Conservation (phyloP, 2,113 vertebrate genomes). For the Aegithalos caudatus region DNA sequence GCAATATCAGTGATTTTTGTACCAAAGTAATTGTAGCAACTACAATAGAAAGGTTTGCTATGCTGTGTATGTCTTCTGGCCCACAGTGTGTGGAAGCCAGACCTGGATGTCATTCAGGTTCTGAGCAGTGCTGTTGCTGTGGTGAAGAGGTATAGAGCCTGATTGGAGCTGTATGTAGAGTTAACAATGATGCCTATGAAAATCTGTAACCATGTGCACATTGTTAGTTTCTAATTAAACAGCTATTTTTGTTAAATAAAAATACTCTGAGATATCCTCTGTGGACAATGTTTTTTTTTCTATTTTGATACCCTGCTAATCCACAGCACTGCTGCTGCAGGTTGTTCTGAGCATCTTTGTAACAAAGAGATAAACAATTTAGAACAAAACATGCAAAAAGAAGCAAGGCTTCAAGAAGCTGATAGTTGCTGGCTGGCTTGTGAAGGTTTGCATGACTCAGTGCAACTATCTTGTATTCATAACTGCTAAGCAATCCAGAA, state of each 20-base stretch:
- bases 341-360: background rate
- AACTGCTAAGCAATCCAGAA: background rate
- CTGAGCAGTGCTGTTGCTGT: background rate
- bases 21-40: slow-evolving; percentile 29
- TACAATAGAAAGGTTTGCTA: background rate
- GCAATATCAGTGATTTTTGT: slow-evolving; percentile 11
- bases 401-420: background rate
- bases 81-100: background rate
- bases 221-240: slow-evolving; percentile 46
- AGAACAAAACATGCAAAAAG: background rate
- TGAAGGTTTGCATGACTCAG: background rate
- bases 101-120: background rate
- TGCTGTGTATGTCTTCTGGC: background rate
- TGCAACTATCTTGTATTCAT: background rate
- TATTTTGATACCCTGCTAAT: background rate
- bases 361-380: background rate
- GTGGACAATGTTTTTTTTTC: background rate
- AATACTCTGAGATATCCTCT: background rate
- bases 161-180: background rate
- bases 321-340: background rate
- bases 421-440: background rate
- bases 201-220: slow-evolving; percentile 25
- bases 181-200: slow-evolving; percentile 44
- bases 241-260: slow-evolving; percentile 77
- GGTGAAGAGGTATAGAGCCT: background rate